These are phyloP conservation scores for Squalus acanthias DNA, from an alignment of 2,797 vertebrate species.

Conservation along the genomic window DNA sequence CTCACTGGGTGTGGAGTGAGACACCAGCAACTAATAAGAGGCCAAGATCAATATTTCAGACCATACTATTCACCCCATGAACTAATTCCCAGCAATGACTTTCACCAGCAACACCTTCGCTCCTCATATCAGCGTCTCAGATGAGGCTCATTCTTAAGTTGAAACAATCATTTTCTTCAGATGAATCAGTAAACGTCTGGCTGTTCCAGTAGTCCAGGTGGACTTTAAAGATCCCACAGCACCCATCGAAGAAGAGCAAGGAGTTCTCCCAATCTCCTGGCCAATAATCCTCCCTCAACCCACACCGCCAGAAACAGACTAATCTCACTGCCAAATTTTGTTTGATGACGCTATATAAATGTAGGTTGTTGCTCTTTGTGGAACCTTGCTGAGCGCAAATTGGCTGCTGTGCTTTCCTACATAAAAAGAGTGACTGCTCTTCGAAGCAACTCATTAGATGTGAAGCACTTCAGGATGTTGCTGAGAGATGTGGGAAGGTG, in stretches of 20 bases:
- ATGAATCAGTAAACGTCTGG: neutral
- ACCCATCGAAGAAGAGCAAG: neutral
- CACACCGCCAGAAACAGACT: neutral
- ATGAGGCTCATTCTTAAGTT: neutral
- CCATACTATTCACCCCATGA: neutral
- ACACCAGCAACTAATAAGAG: neutral
- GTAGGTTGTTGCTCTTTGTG: neutral
- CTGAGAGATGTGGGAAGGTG: too few species aligned
- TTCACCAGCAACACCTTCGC: neutral
- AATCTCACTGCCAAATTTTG: neutral
- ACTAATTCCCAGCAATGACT: neutral
- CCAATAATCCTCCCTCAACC: neutral
- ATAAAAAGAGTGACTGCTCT: neutral
- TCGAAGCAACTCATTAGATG: neutral
- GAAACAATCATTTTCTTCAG: neutral
- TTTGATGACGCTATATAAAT: too few species aligned
- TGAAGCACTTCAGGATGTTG: neutral
- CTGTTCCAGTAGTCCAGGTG: neutral
- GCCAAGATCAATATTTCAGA: neutral
- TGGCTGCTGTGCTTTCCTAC: neutral
- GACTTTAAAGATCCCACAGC: neutral
- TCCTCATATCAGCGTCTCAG: neutral
- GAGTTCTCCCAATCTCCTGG: neutral
- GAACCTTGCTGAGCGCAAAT: neutral
- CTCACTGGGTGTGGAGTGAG: neutral